Evolutionary conservation across 1,140 invertebrate species (phyloP).

Genomic region (Drosophila novamexicana): DNA sequence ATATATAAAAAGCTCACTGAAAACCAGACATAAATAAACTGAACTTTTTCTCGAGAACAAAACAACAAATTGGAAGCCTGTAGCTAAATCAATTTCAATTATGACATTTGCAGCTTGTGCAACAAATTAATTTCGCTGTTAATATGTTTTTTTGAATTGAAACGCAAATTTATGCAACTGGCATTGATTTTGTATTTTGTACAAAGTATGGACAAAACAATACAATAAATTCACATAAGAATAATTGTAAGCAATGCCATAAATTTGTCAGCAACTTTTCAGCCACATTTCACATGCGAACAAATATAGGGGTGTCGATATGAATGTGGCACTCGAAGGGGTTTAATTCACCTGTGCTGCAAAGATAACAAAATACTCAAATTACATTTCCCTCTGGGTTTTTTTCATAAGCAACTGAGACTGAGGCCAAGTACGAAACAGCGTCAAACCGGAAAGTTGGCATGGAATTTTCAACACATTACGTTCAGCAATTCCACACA

Average conservation of each 20-base stretch:
- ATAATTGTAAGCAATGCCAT: constrained; percentile 24
- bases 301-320: constrained; percentile 4
- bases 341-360: neutral
- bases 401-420: constrained; percentile 3
- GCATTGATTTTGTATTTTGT: constrained; percentile 29
- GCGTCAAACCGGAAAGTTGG: constrained; percentile 42
- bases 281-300: neutral
- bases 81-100: constrained; percentile 69
- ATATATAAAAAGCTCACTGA: constrained; percentile 24
- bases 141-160: constrained; percentile 41
- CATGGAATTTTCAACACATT: constrained; percentile 42
- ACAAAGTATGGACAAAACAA: constrained; percentile 34
- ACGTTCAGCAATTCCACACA: constrained; percentile 14
- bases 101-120: constrained; percentile 54
- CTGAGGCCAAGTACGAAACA: constrained; percentile 12
- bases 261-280: constrained; percentile 34
- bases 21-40: constrained; percentile 30
- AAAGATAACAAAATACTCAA: constrained; percentile 16
- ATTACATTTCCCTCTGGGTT: neutral
- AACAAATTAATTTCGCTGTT: constrained; percentile 45
- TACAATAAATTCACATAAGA: constrained; percentile 27
- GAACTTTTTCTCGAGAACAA: constrained; percentile 17
- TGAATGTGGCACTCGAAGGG: neutral
- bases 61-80: constrained; percentile 24
- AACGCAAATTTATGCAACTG: constrained; percentile 60